Conservation (phyloP, 2,113 vertebrate species). For the Ardeotis arabs region DNA sequence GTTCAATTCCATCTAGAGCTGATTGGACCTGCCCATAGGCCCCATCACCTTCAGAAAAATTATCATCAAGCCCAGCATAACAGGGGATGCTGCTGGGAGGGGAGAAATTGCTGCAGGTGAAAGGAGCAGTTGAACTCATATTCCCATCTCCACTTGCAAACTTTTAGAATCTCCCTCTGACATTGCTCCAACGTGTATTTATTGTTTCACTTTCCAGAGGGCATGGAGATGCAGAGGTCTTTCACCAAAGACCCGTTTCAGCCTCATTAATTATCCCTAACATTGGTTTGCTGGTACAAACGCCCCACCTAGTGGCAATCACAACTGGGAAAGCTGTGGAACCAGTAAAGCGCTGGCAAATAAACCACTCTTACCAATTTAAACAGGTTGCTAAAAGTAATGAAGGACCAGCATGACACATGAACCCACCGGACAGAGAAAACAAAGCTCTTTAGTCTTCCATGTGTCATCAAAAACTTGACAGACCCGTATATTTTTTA, state of each 20-base stretch:
- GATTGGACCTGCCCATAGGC: background rate
- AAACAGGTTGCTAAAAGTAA: background rate
- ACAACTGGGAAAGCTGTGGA: fast-evolving
- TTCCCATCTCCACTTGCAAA: fast-evolving
- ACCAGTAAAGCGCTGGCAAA: fast-evolving
- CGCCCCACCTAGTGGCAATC: background rate
- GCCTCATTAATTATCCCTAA: fast-evolving
- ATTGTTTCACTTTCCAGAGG: background rate
- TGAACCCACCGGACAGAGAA: background rate
- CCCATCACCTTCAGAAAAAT: background rate
- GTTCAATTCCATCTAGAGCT: background rate
- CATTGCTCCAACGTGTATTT: fast-evolving
- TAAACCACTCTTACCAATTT: background rate
- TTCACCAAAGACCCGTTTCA: fast-evolving
- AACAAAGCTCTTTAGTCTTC: background rate
- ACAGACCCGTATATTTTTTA: background rate
- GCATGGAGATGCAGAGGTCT: fast-evolving
- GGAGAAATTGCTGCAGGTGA: background rate
- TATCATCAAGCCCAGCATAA: background rate
- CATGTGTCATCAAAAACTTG: background rate
- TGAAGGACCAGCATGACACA: background rate
- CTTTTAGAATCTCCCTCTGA: background rate
- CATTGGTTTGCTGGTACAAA: fast-evolving
- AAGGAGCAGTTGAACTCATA: fast-evolving
- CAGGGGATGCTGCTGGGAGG: background rate